Percentiles rank a stretch among this genome's conserved stretches.
Conservation (phyloP, 2,113 vertebrate species). For the Plecturocebus donacophilus region DNA sequence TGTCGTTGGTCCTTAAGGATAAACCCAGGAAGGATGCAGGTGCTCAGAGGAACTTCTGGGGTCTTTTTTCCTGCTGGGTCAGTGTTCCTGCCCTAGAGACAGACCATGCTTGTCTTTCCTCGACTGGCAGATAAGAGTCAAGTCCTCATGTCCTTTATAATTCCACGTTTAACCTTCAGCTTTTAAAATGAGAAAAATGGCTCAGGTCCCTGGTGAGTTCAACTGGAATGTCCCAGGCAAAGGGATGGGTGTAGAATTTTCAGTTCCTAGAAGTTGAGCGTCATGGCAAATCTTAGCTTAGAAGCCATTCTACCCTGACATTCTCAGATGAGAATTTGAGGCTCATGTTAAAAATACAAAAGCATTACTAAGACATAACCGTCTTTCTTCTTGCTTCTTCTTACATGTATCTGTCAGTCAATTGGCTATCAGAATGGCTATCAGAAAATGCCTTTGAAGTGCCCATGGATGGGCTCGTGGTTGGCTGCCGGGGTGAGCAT, state of each 20-base stretch:
- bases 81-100: not conserved
- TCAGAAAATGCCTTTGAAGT: not conserved
- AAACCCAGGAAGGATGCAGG: rapidly evolving
- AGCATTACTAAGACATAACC: too few relatives aligned
- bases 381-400: not conserved
- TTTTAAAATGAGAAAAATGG: not conserved
- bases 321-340: not conserved
- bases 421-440: not conserved
- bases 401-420: not conserved
- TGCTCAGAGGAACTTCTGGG: not conserved
- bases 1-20: not conserved
- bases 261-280: rapidly evolving
- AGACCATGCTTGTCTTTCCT: not conserved
- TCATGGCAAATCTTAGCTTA: not conserved
- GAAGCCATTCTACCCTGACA: not conserved
- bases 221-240: not conserved
- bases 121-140: not conserved
- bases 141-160: not conserved
- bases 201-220: not conserved
- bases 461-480: too few relatives aligned
- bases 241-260: rapidly evolving
- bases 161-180: not conserved
- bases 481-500: not conserved
- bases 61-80: not conserved
- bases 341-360: not conserved